Conservation (phyloP, 1,140 invertebrate species). For the Macrosteles quadrilineatus region DNA sequence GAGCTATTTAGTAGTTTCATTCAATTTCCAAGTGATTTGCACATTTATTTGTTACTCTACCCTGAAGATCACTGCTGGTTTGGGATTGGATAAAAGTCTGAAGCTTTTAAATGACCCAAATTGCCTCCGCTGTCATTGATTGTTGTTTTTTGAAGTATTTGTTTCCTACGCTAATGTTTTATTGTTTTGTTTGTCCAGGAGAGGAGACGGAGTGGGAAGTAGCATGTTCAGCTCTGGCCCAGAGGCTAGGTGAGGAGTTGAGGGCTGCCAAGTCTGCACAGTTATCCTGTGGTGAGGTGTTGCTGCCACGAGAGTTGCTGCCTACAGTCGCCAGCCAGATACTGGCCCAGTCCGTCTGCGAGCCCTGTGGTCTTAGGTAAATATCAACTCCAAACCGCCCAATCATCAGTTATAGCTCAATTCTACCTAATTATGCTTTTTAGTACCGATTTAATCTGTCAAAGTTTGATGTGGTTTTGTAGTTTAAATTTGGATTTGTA, state of each 20-base stretch:
- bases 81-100: too few species aligned
- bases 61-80: too few species aligned
- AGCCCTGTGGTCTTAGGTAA: slow-evolving; percentile 77
- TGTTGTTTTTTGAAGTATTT: too few species aligned
- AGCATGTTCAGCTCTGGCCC: slow-evolving; percentile 49
- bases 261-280: slow-evolving; percentile 74
- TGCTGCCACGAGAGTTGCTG: slow-evolving; percentile 75
- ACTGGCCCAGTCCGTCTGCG: slow-evolving; percentile 73
- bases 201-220: slow-evolving; percentile 7
- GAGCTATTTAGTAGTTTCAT: too few species aligned
- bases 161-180: too few species aligned
- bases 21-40: too few species aligned
- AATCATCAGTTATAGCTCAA: not conserved
- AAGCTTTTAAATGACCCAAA: too few species aligned
- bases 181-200: too few species aligned
- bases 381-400: not conserved
- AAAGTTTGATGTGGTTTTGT: not conserved
- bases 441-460: not conserved
- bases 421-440: not conserved
- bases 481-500: not conserved
- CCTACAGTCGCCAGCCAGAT: slow-evolving; percentile 72
- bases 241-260: slow-evolving; percentile 71
- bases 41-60: too few species aligned
- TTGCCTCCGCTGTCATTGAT: too few species aligned
- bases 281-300: slow-evolving; percentile 75